Base-by-base conservation (phyloP, 1,140 invertebrate genomes). In the Orius laevigatus region DNA sequence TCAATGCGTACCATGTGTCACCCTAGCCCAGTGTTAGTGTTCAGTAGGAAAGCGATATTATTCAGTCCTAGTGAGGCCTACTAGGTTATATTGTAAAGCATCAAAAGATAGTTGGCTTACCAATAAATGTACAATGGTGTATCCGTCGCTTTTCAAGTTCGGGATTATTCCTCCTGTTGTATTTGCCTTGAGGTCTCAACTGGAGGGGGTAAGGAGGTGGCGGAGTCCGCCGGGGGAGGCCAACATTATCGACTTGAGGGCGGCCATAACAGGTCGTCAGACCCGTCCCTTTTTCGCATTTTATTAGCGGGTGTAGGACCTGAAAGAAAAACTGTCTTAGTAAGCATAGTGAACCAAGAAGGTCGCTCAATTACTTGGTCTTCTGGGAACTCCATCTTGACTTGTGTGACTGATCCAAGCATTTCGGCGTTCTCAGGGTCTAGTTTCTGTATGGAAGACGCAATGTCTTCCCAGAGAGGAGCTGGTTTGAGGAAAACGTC, bases 101-200 rank as follows among this genome's bases (percentile, higher is more conserved):
- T n/a, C n/a, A n/a, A 38, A 16, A 38, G 15, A 14, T 9, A 34
- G 8, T 34, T 8, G 10, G 66, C 72, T 77, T 69, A 92, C 91
- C 86, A 59, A 87, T 78, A 66, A 89, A 95, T 70, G 91, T 83
- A 70, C 92, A 96, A 64, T 89, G 89, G 64, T 95, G 92, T 54
- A 94, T 89, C 60, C 91, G 66, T 55, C 91, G 70, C 65, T 93
- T 94, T 64, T 95, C 92, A 51, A 95, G 65, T 63, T 96, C 91
- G 0, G 91, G 92, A 67, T 96, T 95, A 65, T 95, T 95, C 57
- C 90, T 74, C 53, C 92, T 72, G 67, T 95, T 94, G 69, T 92
- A 93, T 60, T 79, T 80, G 36, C 55, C 62, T 54, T 60, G 64
- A 40, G 56, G 66, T 33, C 60, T 64, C 54, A 62, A 67, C 61